A percentile compares a stretch with the other conserved stretches of the same genome.
Evolutionary conservation across 2,797 vertebrate species (phyloP).

Genomic region (Hydrolagus colliei): DNA sequence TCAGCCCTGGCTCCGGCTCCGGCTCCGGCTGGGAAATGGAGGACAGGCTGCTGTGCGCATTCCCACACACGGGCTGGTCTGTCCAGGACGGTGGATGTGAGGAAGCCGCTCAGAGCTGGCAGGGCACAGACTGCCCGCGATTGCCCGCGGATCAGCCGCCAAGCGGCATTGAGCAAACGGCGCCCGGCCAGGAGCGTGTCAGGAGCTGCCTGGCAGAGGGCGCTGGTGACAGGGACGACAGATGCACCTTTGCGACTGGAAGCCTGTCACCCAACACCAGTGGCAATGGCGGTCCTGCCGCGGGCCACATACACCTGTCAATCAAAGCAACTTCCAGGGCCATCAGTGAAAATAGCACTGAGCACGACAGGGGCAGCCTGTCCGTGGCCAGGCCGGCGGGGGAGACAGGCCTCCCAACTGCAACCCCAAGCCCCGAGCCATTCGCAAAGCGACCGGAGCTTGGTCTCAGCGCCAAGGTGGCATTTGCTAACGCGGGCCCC

Average conservation of each 20-base stretch:
- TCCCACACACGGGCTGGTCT: slow-evolving; percentile 89
- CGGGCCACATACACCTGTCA: slow-evolving; percentile 74
- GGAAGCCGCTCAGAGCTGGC: slow-evolving; percentile 49
- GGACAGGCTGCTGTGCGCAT: slow-evolving; percentile 86
- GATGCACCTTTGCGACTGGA: slow-evolving; percentile 44
- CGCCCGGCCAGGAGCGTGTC: slow-evolving; percentile 37
- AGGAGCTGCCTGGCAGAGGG: slow-evolving; percentile 38
- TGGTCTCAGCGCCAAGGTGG: not conserved
- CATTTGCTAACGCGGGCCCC: slow-evolving; percentile 59
- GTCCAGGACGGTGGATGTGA: slow-evolving; percentile 70
- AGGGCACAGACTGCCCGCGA: slow-evolving; percentile 42
- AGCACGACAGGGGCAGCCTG: slow-evolving; percentile 50
- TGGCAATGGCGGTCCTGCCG: slow-evolving; percentile 46
- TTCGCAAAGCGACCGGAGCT: not conserved
- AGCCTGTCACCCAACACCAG: slow-evolving; percentile 40
- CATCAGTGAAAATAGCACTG: slow-evolving; percentile 65
- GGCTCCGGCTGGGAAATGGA: slow-evolving; percentile 81
- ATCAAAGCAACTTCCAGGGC: slow-evolving; percentile 75
- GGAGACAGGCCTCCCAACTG: no score
- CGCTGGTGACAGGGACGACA: slow-evolving; percentile 29
- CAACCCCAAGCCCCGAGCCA: not conserved
- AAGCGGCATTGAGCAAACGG: slow-evolving; percentile 34
- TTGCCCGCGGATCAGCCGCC: slow-evolving; percentile 44
- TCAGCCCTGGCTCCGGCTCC: slow-evolving; percentile 74
- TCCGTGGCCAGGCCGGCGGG: no score